Evolutionary conservation across 2,888 invertebrate genomes (phyloP).

Genomic region (Hemicrepidius hirtus): DNA sequence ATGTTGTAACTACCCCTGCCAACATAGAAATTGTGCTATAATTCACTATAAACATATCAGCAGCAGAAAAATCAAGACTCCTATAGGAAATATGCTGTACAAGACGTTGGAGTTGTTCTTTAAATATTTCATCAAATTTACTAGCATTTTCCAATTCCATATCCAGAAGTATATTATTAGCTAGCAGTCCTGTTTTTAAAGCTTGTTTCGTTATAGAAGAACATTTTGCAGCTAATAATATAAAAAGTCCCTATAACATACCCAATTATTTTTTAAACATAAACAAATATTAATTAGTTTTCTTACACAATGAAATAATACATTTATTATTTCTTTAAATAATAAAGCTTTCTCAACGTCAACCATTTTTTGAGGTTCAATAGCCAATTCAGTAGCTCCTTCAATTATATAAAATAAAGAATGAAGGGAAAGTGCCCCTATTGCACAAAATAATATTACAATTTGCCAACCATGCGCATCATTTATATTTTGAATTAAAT

Average conservation of each 20-base stretch:
- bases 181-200: neutral
- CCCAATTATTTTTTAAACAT: neutral
- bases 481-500: neutral
- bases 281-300: neutral
- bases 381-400: neutral
- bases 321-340: neutral
- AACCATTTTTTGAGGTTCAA: neutral
- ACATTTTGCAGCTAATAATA: slow-evolving; percentile 7
- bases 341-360: neutral
- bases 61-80: neutral
- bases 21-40: neutral
- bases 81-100: neutral
- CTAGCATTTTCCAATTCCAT: neutral
- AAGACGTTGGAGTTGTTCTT: neutral
- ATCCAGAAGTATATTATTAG: neutral
- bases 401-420: neutral
- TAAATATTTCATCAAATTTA: neutral
- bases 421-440: neutral
- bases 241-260: neutral
- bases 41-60: neutral
- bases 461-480: slow-evolving; percentile 7
- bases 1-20: slow-evolving; percentile 1
- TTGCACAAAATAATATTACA: slow-evolving; percentile 10
- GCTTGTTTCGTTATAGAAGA: neutral
- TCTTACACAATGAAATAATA: no score